Evolutionary conservation across 1,140 invertebrate species (phyloP), one percentile per base, ranked within the genome.

Genomic region (Glossosoma conforme): DNA sequence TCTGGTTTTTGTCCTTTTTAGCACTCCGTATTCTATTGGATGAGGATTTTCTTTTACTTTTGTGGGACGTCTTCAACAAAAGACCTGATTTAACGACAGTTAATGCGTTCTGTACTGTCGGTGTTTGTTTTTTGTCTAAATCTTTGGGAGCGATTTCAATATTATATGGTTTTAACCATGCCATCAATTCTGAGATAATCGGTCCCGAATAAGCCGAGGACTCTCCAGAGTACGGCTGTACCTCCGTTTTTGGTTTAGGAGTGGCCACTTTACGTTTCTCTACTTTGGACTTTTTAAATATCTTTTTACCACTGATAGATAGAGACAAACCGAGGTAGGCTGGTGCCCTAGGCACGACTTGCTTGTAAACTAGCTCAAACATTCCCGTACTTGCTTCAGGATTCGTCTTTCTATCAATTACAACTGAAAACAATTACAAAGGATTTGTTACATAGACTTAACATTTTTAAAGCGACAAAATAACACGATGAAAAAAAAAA

Each of bases 341-440:
- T 10, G 91, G 91, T 2, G 86, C 84, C 54, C 79, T 82, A 1
- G 87, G 84, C 14, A 86, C 76, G 4, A 74, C 59, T 63, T 80
- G 74, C 46, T 83, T 86, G 66, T 90, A 93, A 13, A 84, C 82
- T 48, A 93, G 62, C 65, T 94, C 91, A 66, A 95, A 97, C 44
- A 83, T 76, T 14, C 93, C 93, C 3, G 89, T 91, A 54, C 89
- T 83, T 10, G 88, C 86, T 42, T 84, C 85, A 53, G 82, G 81
- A 67, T 92, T 84, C 36, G 78, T 72, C 33, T 82, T 79, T 49
- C 82, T 77, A 66, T 97, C 93, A n/a, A 97, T 71, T 0, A 93
- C 85, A 61, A 97, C 92, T 95, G 66, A 40, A 80, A 77, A 20
- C 58, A 37, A 55, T 58, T 51, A n/a, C n/a, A n/a, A n/a, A n/a